phyloP scores from a whole-genome alignment of 1,140 invertebrate genomes.

The Sitophilus oryzae region DNA sequence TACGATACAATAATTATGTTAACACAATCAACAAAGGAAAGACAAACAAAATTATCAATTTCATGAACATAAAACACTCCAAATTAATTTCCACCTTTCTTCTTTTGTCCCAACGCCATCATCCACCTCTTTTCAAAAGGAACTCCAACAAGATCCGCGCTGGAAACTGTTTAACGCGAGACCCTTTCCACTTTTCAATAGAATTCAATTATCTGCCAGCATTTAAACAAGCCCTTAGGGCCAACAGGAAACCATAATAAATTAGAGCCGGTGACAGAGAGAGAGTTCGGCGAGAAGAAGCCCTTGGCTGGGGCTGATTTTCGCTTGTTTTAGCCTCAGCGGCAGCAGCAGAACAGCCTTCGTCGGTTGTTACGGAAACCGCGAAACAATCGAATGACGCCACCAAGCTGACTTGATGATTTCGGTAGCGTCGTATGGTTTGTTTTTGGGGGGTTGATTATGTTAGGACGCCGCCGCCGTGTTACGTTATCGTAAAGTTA shows the following conservation, averaged over 20 bases:
- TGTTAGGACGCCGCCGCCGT: too few relatives aligned
- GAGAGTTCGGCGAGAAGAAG: background rate
- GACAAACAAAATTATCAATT: too few relatives aligned
- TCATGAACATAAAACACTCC: too few relatives aligned
- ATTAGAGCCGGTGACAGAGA: conserved; percentile 3
- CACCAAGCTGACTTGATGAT: too few relatives aligned
- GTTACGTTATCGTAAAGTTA: too few relatives aligned
- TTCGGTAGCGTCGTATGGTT: too few relatives aligned
- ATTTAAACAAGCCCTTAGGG: too few relatives aligned
- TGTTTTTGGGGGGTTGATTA: too few relatives aligned
- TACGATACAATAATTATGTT: too few relatives aligned
- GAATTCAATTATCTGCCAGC: conserved; percentile 4
- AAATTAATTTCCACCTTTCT: conserved; percentile 10
- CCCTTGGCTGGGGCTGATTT: background rate
- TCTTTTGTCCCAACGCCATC: conserved; percentile 17
- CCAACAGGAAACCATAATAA: background rate
- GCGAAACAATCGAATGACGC: background rate
- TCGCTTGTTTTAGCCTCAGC: background rate
- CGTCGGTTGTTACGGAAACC: background rate
- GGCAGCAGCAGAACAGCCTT: too few relatives aligned
- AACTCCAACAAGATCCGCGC: background rate
- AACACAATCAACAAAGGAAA: too few relatives aligned
- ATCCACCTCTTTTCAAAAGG: conserved; percentile 5
- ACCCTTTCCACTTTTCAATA: background rate
- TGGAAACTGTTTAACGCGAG: background rate